A percentile compares a stretch with the other conserved stretches of the same genome.
Evolutionary conservation across 2,113 vertebrate species (phyloP).

Genomic region (Embiotoca jacksoni): DNA sequence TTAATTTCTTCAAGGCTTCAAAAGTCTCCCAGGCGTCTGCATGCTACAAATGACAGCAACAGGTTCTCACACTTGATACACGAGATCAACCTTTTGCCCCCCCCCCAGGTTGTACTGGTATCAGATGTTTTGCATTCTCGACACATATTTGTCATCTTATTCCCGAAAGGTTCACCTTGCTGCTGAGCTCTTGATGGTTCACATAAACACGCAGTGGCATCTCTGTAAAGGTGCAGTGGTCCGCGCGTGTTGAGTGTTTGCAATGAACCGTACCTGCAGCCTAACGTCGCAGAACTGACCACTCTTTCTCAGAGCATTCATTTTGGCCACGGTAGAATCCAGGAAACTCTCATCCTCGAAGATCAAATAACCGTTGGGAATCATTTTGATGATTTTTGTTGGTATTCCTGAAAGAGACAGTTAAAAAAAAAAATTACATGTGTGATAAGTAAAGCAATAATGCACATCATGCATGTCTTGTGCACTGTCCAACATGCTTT

Average conservation of each 20-base stretch:
- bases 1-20: too few relatives aligned
- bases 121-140: too few relatives aligned
- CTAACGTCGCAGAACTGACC: constrained; percentile 99
- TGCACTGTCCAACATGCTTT: constrained; percentile 3
- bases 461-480: background rate
- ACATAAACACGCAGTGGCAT: too few relatives aligned
- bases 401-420: constrained; percentile 48
- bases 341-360: constrained; percentile 99
- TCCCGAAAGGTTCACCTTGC: too few relatives aligned
- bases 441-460: background rate
- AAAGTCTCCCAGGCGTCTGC: too few relatives aligned
- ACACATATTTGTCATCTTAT: too few relatives aligned
- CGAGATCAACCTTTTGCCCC: too few relatives aligned
- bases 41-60: too few relatives aligned
- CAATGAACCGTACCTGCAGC: constrained; percentile 89
- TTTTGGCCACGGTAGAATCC: constrained; percentile 98
- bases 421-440: background rate
- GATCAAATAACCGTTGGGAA: constrained; percentile 98
- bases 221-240: too few relatives aligned
- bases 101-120: too few relatives aligned
- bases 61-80: too few relatives aligned
- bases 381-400: constrained; percentile 87
- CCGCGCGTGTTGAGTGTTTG: background rate
- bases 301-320: constrained; percentile 98
- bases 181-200: too few relatives aligned